These are phyloP conservation scores for Anagyrus pseudococci DNA, from an alignment of 2,888 invertebrate species.

Conservation along the genomic window DNA sequence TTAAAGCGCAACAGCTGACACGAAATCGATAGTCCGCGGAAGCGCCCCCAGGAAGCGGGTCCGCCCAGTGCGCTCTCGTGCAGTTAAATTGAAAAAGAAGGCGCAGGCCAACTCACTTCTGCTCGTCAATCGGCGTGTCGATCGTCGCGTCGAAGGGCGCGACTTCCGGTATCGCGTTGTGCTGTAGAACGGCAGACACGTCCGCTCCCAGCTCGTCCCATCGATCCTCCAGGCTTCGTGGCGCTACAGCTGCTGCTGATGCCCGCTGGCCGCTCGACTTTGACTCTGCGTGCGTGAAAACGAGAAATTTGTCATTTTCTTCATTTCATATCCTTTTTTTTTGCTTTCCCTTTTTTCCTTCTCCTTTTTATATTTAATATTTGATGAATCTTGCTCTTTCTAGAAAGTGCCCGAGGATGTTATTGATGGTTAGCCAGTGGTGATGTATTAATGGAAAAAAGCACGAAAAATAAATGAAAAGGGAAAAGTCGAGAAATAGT, in stretches of 20 bases:
- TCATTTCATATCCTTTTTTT: neutral
- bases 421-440: neutral
- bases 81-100: conserved; percentile 25
- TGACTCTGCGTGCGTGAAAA: conserved; percentile 20
- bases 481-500: too few relatives aligned
- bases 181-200: conserved; percentile 67
- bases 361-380: too few relatives aligned
- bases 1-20: neutral
- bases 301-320: neutral
- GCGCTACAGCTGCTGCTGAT: conserved; percentile 21
- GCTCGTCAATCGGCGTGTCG: conserved; percentile 84
- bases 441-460: neutral
- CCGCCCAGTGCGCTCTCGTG: neutral
- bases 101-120: conserved; percentile 71
- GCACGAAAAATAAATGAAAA: neutral
- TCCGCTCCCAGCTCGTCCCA: conserved; percentile 75
- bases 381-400: neutral
- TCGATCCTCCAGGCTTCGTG: conserved; percentile 62
- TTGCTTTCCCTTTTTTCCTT: neutral
- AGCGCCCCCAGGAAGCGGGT: neutral
- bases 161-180: conserved; percentile 69
- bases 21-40: neutral
- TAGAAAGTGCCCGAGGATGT: neutral
- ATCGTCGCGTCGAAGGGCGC: conserved; percentile 88
- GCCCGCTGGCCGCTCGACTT: conserved; percentile 8